Evolutionary conservation across 2,888 invertebrate genomes (phyloP), one percentile per base, ranked within the genome.

Genomic region (Euclidia mi): DNA sequence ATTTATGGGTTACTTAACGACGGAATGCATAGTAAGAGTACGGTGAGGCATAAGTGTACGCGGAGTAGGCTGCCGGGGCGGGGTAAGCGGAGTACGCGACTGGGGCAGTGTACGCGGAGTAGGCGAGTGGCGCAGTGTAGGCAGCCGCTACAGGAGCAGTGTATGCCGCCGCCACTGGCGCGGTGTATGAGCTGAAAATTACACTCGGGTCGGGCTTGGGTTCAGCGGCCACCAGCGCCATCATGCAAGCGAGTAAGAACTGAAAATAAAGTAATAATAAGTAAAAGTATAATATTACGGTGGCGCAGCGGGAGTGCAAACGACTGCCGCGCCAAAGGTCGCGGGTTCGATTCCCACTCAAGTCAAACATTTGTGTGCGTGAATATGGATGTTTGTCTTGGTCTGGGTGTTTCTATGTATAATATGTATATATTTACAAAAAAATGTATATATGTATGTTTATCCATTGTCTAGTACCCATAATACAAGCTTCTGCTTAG

Each of bases 191-290:
- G 34, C 65, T 59, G 28, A 62, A 64, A 14, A 73, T 37, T 28
- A 85, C 65, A 37, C 87, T 79, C 31, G 88, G 82, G 4, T 20
- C 6, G 20, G 20, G 20, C 45, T 64, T 53, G 35, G 56, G 45
- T 18, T 40, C 31, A 7, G 67, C 67, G n/a, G 50, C 61, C 1
- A 56, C 65, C 51, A 87, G 43, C 43, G 87, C 87, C 76, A 88
- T 50, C 64, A 89, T 70, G 71, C 87, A 88, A 53, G 85, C 84
- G 78, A 88, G 70, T 63, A 89, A 70, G 60, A 88, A 74, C 89
- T 90, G 81, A 3, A 83, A 84, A 35, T 35, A 48, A 7, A 35
- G 3, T 3, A 4, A 35, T 69, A 48, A 40, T 69, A 48, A 40
- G n/a, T n/a, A n/a, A n/a, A n/a, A n/a, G n/a, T n/a, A n/a, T n/a